These are phyloP conservation scores for Muscicapa comitata DNA, from an alignment of 2,797 vertebrate genomes.

Conservation along the genomic window DNA sequence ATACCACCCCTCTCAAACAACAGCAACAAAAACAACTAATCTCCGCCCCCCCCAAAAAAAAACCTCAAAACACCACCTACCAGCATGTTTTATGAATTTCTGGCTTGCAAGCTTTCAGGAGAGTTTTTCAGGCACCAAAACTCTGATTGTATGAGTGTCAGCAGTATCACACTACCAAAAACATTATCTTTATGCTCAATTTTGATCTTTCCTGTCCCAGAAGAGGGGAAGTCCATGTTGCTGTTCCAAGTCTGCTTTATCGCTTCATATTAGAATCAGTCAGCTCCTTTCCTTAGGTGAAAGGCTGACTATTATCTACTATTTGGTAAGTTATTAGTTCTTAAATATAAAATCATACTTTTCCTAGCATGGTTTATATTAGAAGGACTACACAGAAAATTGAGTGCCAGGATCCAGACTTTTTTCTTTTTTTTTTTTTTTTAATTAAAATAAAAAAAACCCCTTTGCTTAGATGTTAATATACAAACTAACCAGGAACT, in stretches of 20 bases:
- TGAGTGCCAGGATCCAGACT: not conserved
- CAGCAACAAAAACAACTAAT: not conserved
- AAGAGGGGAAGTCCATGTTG: not conserved
- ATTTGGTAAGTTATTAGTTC: not conserved
- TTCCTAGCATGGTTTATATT: not conserved
- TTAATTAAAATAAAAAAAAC: not conserved
- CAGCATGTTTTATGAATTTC: not conserved
- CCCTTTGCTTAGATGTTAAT: not conserved
- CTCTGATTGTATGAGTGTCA: accelerated
- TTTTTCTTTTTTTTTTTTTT: accelerated
- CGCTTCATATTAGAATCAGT: not conserved
- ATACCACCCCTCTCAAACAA: not conserved
- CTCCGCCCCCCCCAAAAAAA: accelerated
- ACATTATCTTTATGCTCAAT: not conserved
- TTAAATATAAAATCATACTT: not conserved
- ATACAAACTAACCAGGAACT: not conserved
- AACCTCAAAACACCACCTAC: not conserved
- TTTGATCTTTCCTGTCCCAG: not conserved
- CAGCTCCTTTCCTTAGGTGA: not conserved
- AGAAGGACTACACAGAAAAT: not conserved
- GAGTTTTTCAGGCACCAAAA: not conserved
- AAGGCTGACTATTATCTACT: not conserved
- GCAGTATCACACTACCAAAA: not conserved
- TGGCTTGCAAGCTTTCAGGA: not conserved
- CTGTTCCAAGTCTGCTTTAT: not conserved